These are phyloP conservation scores for Spinus olivaceus DNA, from an alignment of 2,797 vertebrate species.

Conservation along the genomic window DNA sequence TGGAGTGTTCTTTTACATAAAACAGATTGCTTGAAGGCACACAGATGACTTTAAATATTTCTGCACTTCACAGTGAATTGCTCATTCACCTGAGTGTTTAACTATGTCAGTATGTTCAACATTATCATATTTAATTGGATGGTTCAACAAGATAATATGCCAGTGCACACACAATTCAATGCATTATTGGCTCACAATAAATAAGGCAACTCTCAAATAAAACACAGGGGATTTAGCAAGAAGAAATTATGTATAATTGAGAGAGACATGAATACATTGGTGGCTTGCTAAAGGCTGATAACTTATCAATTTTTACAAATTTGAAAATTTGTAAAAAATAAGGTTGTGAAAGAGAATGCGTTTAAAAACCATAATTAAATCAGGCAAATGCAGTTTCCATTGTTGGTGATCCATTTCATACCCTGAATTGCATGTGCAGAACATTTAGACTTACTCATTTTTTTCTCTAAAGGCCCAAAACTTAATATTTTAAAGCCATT, in stretches of 20 bases:
- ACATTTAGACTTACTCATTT: neutral
- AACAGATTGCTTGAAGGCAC: slow-evolving; percentile 71
- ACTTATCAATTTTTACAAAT: slow-evolving; percentile 41
- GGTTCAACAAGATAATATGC: slow-evolving; percentile 81
- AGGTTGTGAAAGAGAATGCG: neutral
- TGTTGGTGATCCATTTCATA: neutral
- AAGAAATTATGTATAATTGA: slow-evolving; percentile 43
- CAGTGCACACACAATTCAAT: slow-evolving; percentile 67
- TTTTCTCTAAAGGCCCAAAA: neutral
- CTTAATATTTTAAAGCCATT: neutral
- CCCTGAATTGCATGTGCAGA: neutral
- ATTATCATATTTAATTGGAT: slow-evolving; percentile 84
- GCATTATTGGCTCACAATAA: slow-evolving; percentile 71
- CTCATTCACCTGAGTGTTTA: slow-evolving; percentile 82
- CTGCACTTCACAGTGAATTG: slow-evolving; percentile 79
- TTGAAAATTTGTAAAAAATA: neutral
- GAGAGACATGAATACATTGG: neutral
- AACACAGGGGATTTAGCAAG: slow-evolving; percentile 41
- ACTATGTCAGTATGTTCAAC: slow-evolving; percentile 73
- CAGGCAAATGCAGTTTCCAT: neutral
- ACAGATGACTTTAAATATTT: slow-evolving; percentile 76
- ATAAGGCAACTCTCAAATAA: slow-evolving; percentile 69
- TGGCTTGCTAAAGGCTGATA: slow-evolving; percentile 47
- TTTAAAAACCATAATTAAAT: neutral
- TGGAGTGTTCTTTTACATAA: slow-evolving; percentile 64